Percentiles rank a stretch among this genome's conserved stretches.
Conservation (phyloP, 2,797 vertebrate genomes). For the Hyperoplus immaculatus region DNA sequence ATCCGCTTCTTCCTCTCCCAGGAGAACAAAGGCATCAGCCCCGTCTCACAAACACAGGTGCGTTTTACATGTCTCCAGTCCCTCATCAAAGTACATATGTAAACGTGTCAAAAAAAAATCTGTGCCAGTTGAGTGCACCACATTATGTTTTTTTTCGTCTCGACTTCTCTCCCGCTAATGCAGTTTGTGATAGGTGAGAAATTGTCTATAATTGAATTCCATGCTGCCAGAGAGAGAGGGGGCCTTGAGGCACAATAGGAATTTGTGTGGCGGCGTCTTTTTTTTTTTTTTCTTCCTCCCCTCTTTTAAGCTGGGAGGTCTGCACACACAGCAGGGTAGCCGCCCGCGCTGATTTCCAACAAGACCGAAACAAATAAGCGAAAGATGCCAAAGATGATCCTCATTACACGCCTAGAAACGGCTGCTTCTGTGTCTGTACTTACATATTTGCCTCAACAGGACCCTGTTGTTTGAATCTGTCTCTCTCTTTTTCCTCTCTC, state of each 20-base stretch:
- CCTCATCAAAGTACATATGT: background rate
- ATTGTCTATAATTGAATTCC: slow-evolving; percentile 77
- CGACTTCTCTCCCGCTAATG: slow-evolving; percentile 45
- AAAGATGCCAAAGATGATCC: slow-evolving; percentile 61
- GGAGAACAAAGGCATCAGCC: slow-evolving; percentile 91
- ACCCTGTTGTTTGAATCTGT: background rate
- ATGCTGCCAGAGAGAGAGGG: slow-evolving; percentile 41
- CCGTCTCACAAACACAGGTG: slow-evolving; percentile 95
- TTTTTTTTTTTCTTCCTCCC: slow-evolving; percentile 11
- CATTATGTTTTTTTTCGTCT: slow-evolving; percentile 28
- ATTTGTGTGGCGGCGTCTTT: slow-evolving; percentile 38
- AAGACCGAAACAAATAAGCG: slow-evolving; percentile 68
- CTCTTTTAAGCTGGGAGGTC: slow-evolving; percentile 57
- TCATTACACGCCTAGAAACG: slow-evolving; percentile 67
- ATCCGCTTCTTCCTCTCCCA: slow-evolving; percentile 98
- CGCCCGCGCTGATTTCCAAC: slow-evolving; percentile 55
- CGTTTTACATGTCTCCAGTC: slow-evolving; percentile 30
- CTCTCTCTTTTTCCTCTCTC: background rate
- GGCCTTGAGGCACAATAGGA: slow-evolving; percentile 45
- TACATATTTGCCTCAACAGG: background rate
- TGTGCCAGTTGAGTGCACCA: slow-evolving; percentile 15
- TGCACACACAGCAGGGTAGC: slow-evolving; percentile 41
- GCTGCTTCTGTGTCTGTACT: slow-evolving; percentile 30
- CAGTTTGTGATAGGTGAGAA: slow-evolving; percentile 62
- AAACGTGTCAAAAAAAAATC: background rate